Evolutionary conservation across 2,888 invertebrate species (phyloP).

Genomic region (Pristionchus maxplancki): DNA sequence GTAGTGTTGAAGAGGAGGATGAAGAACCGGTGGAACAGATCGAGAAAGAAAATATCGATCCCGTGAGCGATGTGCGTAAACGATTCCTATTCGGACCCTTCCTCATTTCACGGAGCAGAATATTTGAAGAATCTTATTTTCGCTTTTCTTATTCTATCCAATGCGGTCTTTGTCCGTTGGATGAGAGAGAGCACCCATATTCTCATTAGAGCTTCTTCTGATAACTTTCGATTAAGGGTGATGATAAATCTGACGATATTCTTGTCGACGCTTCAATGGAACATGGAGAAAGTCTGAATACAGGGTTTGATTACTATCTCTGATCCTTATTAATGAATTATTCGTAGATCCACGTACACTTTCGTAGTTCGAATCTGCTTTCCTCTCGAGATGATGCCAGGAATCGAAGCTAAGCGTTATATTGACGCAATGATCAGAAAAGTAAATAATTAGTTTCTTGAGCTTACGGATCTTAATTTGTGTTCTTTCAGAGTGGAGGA

Average conservation of each 20-base stretch:
- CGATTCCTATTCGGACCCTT: not conserved
- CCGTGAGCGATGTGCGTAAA: not conserved
- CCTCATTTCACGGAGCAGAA: too few species aligned
- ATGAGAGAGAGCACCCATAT: too few species aligned
- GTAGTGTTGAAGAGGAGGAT: not conserved
- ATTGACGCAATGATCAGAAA: constrained; percentile 31
- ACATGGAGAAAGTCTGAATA: too few species aligned
- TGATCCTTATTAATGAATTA: not conserved
- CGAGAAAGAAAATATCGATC: not conserved
- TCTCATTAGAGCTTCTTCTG: not conserved
- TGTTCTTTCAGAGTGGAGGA: constrained; percentile 27
- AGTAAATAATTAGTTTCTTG: not conserved
- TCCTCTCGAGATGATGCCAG: constrained; percentile 30
- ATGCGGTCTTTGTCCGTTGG: too few species aligned
- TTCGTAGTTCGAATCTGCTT: not conserved
- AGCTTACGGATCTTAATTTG: not conserved
- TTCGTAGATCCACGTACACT: not conserved
- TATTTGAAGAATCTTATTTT: too few species aligned
- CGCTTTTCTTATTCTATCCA: too few species aligned
- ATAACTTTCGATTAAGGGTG: not conserved
- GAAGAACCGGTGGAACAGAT: not conserved
- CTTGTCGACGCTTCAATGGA: not conserved
- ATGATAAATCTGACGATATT: not conserved
- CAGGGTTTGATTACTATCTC: not conserved
- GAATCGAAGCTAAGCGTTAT: not conserved